Base-by-base conservation (phyloP, 2,888 invertebrate genomes). In the Sphecodes monilicornis region DNA sequence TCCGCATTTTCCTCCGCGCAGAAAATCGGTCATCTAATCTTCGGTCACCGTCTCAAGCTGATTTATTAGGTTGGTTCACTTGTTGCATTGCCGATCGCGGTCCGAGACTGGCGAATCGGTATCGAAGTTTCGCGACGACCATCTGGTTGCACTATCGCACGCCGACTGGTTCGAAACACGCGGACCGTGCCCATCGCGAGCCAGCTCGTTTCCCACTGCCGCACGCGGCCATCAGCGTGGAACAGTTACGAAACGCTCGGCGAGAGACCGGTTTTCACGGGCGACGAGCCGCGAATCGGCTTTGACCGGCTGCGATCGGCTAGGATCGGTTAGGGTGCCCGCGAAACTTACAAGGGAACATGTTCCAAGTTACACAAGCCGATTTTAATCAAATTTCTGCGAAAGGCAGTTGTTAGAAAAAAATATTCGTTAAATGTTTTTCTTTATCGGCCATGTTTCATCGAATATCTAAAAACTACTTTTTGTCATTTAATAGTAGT, bases 161-260 rank as follows among this genome's bases (percentile, higher is more conserved):
- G 69, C 29, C 79, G 66, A 87, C 85, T 87, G 85, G 36, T n/a
- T 72, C 60, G 29, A 72, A 82, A 72, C 71, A 43, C 71, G 54
- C 82, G 69, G 75, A 64, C 71, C 71, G 39, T 68, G 39, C 11
- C 39, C 39, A 68, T 39, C 68, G 68, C 39, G 39, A 13, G 36
- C n/a, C n/a, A n/a, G n/a, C 68, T 3, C 22, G 39, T 68, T 39
- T 39, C 68, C 39, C 68, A 39, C n/a, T 68, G 68, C n/a, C n/a
- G 39, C 60, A 60, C 32, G 39, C n/a, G 66, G 68, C 36, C 39
- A n/a, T 11, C 68, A 39, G 39, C 68, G n/a, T 36, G n/a, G 39
- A 39, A 68, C 68, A 39, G 13, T 36, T 13, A 0, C n/a, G 68
- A 39, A 68, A 68, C 39, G 39, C 39, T 13, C 36, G n/a, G 39